These are phyloP conservation scores for Drosophila nebulosa DNA, from an alignment of 1,140 invertebrate genomes.

Conservation along the genomic window DNA sequence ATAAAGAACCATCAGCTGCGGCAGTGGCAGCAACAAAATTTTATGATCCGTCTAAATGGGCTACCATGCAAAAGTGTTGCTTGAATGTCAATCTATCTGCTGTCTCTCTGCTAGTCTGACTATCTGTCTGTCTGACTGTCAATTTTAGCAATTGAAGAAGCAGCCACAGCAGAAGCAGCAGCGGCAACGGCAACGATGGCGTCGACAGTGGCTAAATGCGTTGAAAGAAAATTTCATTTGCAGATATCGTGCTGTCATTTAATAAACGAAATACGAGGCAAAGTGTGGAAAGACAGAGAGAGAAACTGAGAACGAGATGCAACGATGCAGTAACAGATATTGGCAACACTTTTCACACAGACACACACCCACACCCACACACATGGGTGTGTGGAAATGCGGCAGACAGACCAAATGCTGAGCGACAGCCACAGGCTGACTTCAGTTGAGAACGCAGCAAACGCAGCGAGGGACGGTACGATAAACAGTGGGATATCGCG, in stretches of 20 bases:
- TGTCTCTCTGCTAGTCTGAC: neutral
- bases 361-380: constrained; percentile 41
- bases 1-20: constrained; percentile 43
- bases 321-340: constrained; percentile 77
- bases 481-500: constrained; percentile 53
- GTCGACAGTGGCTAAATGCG: constrained; percentile 62
- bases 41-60: constrained; percentile 71
- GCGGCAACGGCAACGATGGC: constrained; percentile 8
- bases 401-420: constrained; percentile 54
- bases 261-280: constrained; percentile 74
- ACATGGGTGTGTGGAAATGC: constrained; percentile 42
- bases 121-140: constrained; percentile 66
- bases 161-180: constrained; percentile 12
- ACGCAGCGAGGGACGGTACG: constrained; percentile 1
- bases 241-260: constrained; percentile 81
- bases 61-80: constrained; percentile 69
- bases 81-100: constrained; percentile 77
- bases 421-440: constrained; percentile 32
- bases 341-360: constrained; percentile 71
- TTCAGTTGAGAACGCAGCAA: neutral
- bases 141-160: constrained; percentile 73
- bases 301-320: constrained; percentile 49
- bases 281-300: constrained; percentile 1
- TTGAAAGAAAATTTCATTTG: constrained; percentile 80
- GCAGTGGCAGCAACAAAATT: constrained; percentile 54